Percentiles rank a stretch among this genome's conserved stretches.
Evolutionary conservation across 1,140 invertebrate species (phyloP).

Genomic region (Drosophila cardini): DNA sequence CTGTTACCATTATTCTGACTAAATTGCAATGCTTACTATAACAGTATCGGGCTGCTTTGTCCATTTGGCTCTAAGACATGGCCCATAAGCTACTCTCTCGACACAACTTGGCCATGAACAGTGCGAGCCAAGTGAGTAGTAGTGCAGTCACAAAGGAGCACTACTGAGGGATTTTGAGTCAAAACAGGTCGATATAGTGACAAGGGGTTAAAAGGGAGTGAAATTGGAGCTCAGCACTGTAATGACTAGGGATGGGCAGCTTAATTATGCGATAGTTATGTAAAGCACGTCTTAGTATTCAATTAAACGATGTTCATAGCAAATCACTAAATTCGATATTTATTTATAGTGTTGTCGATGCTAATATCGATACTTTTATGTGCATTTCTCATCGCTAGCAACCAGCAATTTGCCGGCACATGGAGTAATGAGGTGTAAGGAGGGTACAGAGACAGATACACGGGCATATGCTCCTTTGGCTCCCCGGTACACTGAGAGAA

Average conservation of each 20-base stretch:
- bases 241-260: too few species aligned
- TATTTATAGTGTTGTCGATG: too few species aligned
- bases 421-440: background rate
- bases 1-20: background rate
- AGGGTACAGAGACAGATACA: constrained; percentile 8
- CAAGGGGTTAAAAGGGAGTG: too few species aligned
- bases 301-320: too few species aligned
- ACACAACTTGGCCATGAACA: background rate
- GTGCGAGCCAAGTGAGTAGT: background rate
- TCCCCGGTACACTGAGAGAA: constrained; percentile 10
- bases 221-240: too few species aligned
- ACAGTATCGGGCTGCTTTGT: constrained; percentile 9
- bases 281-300: too few species aligned
- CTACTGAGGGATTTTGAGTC: background rate
- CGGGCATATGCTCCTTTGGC: constrained; percentile 35
- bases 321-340: too few species aligned
- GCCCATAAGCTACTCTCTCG: constrained; percentile 5
- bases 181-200: background rate
- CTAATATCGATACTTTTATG: too few species aligned
- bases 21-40: background rate
- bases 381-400: too few species aligned
- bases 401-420: too few species aligned
- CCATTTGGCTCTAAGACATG: constrained; percentile 25
- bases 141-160: background rate
- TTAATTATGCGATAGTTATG: too few species aligned